Evolutionary conservation across 2,888 invertebrate species (phyloP).

Genomic region (Agrilus cyanescens): DNA sequence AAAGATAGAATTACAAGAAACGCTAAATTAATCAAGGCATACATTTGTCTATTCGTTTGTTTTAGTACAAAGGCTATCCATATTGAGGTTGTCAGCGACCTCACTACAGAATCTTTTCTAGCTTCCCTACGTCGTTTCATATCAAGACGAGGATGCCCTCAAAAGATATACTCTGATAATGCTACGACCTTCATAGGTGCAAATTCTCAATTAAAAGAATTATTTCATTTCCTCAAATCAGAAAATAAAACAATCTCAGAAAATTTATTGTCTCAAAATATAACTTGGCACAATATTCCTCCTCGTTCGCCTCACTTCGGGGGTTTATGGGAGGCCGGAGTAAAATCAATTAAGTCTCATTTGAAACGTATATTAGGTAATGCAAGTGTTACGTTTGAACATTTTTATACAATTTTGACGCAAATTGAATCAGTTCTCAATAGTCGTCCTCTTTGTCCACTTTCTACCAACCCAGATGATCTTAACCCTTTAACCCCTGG

Average conservation of each 20-base stretch:
- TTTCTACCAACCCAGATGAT: slow-evolving; percentile 18
- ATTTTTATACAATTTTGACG: slow-evolving; percentile 16
- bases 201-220: slow-evolving; percentile 4
- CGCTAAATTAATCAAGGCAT: slow-evolving; percentile 10
- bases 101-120: slow-evolving; percentile 13
- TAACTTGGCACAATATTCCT: slow-evolving; percentile 22
- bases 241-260: background rate
- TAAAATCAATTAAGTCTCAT: slow-evolving; percentile 20
- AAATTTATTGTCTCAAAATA: background rate
- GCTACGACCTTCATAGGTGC: slow-evolving; percentile 12
- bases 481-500: slow-evolving; percentile 20
- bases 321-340: slow-evolving; percentile 21
- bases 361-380: slow-evolving; percentile 17
- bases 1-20: slow-evolving; percentile 10
- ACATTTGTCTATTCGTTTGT: slow-evolving; percentile 16
- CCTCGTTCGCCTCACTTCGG: slow-evolving; percentile 13
- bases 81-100: slow-evolving; percentile 14
- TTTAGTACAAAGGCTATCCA: slow-evolving; percentile 14
- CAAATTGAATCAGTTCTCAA: slow-evolving; percentile 22
- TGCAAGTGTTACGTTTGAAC: slow-evolving; percentile 15
- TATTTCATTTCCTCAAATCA: slow-evolving; percentile 3
- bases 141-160: slow-evolving; percentile 10
- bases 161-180: slow-evolving; percentile 10
- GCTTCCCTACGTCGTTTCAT: slow-evolving; percentile 11
- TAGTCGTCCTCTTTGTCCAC: slow-evolving; percentile 18